Evolutionary conservation across 2,797 vertebrate genomes (phyloP).

Genomic region (Cheirogaleus major): DNA sequence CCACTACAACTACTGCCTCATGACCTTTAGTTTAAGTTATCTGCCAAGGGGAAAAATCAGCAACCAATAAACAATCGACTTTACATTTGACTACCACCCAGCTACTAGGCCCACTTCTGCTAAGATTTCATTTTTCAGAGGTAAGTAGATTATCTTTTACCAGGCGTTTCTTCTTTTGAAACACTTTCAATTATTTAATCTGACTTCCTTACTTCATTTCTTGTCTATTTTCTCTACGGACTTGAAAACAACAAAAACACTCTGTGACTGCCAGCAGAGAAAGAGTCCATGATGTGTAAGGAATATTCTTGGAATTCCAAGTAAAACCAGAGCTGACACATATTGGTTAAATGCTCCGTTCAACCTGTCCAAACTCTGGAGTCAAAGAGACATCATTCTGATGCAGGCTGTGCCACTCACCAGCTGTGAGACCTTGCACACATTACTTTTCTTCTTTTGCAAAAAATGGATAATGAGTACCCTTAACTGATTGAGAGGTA

Average conservation of each 20-base stretch:
- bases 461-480: neutral
- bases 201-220: neutral
- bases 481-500: neutral
- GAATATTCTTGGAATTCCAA: neutral
- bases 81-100: neutral
- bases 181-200: neutral
- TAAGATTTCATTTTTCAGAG: neutral
- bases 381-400: neutral
- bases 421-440: neutral
- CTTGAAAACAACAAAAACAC: neutral
- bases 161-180: neutral
- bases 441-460: constrained; percentile 10
- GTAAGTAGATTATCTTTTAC: neutral
- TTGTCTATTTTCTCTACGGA: neutral
- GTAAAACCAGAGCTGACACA: neutral
- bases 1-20: neutral
- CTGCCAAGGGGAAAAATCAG: neutral
- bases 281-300: neutral
- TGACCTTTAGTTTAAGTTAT: neutral
- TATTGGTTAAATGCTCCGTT: neutral
- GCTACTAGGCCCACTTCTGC: neutral
- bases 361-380: neutral
- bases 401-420: neutral
- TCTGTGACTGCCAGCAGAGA: neutral
- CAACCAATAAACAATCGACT: neutral